These are phyloP conservation scores for Desmophyllum pertusum DNA, from an alignment of 92 coral and sea anemone species.

Conservation along the genomic window DNA sequence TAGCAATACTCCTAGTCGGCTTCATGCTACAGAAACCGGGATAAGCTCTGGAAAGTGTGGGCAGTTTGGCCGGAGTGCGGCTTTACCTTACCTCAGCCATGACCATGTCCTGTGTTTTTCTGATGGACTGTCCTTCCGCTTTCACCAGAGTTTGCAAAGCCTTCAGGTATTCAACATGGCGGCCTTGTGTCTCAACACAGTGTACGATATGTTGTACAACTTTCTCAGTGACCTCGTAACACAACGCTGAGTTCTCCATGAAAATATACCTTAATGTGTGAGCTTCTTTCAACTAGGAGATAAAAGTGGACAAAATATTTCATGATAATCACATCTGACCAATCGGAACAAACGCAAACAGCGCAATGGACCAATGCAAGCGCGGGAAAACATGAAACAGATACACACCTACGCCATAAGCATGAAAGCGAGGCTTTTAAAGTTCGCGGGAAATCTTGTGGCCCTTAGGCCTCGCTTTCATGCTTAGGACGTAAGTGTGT, in stretches of 20 bases:
- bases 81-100: conserved; percentile 95
- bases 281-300: conserved; percentile 83
- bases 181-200: conserved; percentile 91
- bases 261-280: conserved; percentile 92
- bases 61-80: no score
- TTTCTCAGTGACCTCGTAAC: conserved; percentile 96
- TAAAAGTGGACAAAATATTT: neutral
- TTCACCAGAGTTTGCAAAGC: conserved; percentile 90
- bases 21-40: no score
- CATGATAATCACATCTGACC: neutral
- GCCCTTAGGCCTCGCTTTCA: no score
- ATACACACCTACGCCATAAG: no score
- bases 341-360: neutral
- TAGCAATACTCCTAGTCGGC: no score
- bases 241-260: conserved; percentile 92
- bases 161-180: conserved; percentile 95
- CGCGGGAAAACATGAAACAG: no score
- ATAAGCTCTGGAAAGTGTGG: no score
- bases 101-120: conserved; percentile 97
- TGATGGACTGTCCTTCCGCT: conserved; percentile 96
- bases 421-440: no score
- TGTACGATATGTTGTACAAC: conserved; percentile 95
- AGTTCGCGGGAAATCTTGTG: no score
- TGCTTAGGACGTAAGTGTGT: neutral
- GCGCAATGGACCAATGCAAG: no score